Conservation (phyloP, 2,113 vertebrate genomes). For the Toxotes jaculatrix region DNA sequence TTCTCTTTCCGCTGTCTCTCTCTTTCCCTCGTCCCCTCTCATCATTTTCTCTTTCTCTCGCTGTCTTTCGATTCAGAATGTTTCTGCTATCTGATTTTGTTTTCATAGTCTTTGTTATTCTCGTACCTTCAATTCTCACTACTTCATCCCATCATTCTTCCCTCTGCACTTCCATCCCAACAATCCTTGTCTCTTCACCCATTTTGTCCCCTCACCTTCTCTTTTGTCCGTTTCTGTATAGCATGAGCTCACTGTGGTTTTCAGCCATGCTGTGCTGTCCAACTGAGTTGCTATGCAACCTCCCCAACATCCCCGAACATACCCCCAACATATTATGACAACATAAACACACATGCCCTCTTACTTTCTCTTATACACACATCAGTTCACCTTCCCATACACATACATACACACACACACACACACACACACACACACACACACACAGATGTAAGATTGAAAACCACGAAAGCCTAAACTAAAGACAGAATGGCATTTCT, state of each 20-base stretch:
- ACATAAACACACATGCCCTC: not conserved
- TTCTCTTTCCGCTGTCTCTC: slow-evolving; percentile 35
- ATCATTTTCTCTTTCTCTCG: slow-evolving; percentile 6
- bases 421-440: no score
- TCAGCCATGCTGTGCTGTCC: slow-evolving; percentile 13
- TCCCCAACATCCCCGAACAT: slow-evolving; percentile 5
- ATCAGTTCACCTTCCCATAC: not conserved
- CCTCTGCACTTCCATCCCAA: not conserved
- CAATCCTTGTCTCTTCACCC: not conserved
- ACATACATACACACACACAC: no score
- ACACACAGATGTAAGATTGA: not conserved
- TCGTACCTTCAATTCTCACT: not conserved
- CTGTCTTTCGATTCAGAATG: slow-evolving; percentile 27
- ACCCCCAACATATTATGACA: not conserved
- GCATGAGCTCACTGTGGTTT: slow-evolving; percentile 25
- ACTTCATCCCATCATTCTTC: not conserved
- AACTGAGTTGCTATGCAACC: slow-evolving; percentile 34
- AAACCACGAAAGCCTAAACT: not conserved
- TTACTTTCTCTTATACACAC: not conserved
- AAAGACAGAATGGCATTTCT: not conserved
- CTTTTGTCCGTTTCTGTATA: slow-evolving; percentile 3
- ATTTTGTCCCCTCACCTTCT: not conserved
- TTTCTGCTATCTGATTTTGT: slow-evolving; percentile 46
- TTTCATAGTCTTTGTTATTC: not conserved
- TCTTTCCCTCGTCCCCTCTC: slow-evolving; percentile 8